Percentiles rank a stretch among this genome's conserved stretches.
Evolutionary conservation across 2,797 vertebrate genomes (phyloP).

Genomic region (Amblyraja radiata): DNA sequence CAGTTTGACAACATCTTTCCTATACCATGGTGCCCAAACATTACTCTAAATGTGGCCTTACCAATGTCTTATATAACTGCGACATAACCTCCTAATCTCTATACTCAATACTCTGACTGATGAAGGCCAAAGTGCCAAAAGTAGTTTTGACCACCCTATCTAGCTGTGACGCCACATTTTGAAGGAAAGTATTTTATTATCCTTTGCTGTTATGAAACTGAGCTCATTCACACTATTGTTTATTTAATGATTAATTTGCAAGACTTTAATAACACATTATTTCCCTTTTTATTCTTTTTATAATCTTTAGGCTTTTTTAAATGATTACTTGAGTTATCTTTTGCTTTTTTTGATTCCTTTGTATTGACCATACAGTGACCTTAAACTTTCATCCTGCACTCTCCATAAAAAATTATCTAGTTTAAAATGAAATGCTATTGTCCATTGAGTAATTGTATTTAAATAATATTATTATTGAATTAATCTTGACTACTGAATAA

Average conservation of each 20-base stretch:
- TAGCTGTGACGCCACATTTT: too few species aligned
- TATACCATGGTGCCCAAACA: too few species aligned
- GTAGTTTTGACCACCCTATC: too few species aligned
- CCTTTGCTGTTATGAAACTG: neutral
- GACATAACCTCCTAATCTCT: too few species aligned
- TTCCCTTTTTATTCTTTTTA: neutral
- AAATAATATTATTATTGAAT: slow-evolving; percentile 15
- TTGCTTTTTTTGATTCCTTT: neutral
- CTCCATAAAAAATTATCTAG: neutral
- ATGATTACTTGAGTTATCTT: neutral
- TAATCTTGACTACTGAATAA: neutral
- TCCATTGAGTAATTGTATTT: neutral
- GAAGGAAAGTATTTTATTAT: neutral
- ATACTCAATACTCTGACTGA: too few species aligned
- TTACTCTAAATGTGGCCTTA: too few species aligned
- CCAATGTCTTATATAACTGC: too few species aligned
- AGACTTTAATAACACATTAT: neutral
- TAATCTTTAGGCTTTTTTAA: neutral
- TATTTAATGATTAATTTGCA: neutral
- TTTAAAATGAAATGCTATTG: slow-evolving; percentile 29
- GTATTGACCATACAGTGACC: neutral
- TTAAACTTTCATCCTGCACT: neutral
- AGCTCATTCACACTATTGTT: neutral
- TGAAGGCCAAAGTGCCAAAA: too few species aligned
- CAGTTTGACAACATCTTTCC: too few species aligned